Percentiles rank a stretch among this genome's conserved stretches.
Conservation (phyloP, 2,797 vertebrate genomes). For the Champsocephalus gunnari region DNA sequence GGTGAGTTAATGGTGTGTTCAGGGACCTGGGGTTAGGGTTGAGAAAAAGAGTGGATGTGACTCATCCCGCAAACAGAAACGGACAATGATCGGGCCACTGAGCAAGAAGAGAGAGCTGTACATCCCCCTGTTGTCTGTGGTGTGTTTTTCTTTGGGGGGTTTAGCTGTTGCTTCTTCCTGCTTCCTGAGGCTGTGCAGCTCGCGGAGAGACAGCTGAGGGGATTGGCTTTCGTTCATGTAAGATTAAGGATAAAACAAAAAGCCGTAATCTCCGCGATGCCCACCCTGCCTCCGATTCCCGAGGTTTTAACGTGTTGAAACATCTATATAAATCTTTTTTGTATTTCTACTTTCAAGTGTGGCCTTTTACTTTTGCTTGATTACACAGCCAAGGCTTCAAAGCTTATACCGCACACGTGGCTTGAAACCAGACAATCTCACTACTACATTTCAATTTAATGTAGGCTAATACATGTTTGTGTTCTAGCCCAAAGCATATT, state of each 20-base stretch:
- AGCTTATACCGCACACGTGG: conserved; percentile 56
- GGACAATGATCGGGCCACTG: conserved; percentile 74
- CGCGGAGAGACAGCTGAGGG: conserved; percentile 27
- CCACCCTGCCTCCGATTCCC: conserved; percentile 27
- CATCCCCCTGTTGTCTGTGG: conserved; percentile 52
- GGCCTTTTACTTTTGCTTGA: conserved; percentile 35
- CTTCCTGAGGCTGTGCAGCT: conserved; percentile 27
- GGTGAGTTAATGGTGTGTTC: conserved; percentile 68
- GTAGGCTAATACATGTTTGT: conserved; percentile 19
- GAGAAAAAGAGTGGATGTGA: conserved; percentile 64
- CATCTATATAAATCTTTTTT: conserved; percentile 24
- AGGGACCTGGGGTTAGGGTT: conserved; percentile 56
- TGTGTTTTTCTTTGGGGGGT: conserved; percentile 64
- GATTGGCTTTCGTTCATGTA: conserved; percentile 42
- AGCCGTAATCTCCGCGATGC: conserved; percentile 42
- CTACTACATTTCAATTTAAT: conserved; percentile 32
- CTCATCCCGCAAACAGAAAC: conserved; percentile 73
- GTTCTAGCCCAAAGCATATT: conserved; percentile 55
- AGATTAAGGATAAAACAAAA: conserved; percentile 59
- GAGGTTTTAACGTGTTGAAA: conserved; percentile 39
- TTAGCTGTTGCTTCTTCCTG: conserved; percentile 56
- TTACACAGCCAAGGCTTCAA: conserved; percentile 44
- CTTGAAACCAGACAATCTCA: conserved; percentile 51
- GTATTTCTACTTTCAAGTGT: conserved; percentile 22
- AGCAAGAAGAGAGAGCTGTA: conserved; percentile 76